phyloP scores from a whole-genome alignment of 2,888 invertebrate genomes.

The Meiosimyza decipiens region DNA sequence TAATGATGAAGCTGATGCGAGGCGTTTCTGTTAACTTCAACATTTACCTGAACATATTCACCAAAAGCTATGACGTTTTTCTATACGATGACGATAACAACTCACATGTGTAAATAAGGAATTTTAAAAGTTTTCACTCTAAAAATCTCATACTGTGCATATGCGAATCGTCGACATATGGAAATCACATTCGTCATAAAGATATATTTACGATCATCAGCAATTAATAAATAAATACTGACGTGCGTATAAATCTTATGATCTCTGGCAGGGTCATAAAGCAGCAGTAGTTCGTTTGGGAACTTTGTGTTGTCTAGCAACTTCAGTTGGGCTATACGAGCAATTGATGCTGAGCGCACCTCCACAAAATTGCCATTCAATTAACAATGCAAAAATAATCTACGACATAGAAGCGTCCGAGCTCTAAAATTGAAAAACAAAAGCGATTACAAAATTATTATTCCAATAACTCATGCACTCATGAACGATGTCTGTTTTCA shows the following conservation, averaged over 20 bases:
- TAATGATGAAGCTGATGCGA: not conserved
- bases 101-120: not conserved
- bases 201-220: conserved; percentile 56
- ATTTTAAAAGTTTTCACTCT: not conserved
- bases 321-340: no score
- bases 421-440: not conserved
- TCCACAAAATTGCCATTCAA: no score
- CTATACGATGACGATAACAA: not conserved
- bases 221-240: conserved; percentile 63
- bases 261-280: conserved; percentile 43
- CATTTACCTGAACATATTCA: no score
- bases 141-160: conserved; percentile 1
- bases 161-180: conserved; percentile 13
- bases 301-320: no score
- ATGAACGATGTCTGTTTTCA: no score
- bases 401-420: no score
- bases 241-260: conserved; percentile 51
- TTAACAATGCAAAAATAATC: no score
- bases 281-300: conserved; percentile 14
- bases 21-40: not conserved
- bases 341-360: no score
- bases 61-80: not conserved
- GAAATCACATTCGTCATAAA: conserved; percentile 60
- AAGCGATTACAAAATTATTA: conserved; percentile 26
- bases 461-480: conserved; percentile 8